These are phyloP conservation scores for Panurus biarmicus DNA, from an alignment of 2,113 vertebrate genomes.

Conservation along the genomic window DNA sequence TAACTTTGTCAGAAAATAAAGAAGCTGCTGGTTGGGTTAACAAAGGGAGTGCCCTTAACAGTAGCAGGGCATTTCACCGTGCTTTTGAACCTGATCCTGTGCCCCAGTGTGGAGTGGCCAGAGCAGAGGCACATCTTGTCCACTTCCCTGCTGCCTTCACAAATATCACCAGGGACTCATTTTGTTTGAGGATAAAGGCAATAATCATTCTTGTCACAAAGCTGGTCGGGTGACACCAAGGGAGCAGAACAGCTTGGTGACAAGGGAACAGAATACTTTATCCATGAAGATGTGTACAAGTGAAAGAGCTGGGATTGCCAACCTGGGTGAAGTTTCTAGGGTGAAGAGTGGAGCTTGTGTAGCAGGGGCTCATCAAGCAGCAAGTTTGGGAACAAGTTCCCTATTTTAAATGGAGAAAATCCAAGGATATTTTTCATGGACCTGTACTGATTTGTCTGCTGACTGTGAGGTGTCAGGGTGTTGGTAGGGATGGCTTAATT, in stretches of 20 bases:
- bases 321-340: not conserved
- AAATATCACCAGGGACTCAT: not conserved
- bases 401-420: not conserved
- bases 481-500: not conserved
- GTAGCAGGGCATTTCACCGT: rapidly evolving
- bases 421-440: not conserved
- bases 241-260: not conserved
- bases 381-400: not conserved
- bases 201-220: not conserved
- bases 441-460: not conserved
- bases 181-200: not conserved
- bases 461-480: not conserved
- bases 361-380: not conserved
- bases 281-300: not conserved
- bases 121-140: not conserved
- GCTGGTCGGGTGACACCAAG: not conserved
- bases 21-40: not conserved
- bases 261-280: not conserved
- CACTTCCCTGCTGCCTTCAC: not conserved
- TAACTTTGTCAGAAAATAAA: not conserved
- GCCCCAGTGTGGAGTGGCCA: not conserved
- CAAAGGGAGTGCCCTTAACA: not conserved
- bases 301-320: not conserved
- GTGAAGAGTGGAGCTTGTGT: not conserved
- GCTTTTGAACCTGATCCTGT: not conserved